A percentile compares a stretch with the other conserved stretches of the same genome.
phyloP scores from a whole-genome alignment of 2,113 vertebrate genomes.

The Hymenochirus boettgeri region DNA sequence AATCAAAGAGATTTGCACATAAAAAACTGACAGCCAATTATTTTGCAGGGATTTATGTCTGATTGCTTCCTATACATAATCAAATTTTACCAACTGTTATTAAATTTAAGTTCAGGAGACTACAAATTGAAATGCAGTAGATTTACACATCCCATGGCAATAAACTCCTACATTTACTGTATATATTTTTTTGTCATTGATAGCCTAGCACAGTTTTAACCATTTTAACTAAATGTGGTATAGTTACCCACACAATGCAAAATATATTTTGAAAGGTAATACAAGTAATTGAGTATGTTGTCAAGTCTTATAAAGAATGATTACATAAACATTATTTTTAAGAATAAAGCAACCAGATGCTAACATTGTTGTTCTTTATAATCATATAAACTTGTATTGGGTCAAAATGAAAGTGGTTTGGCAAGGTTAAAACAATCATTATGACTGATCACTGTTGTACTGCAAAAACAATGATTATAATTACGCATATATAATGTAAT shows the following conservation, averaged over 20 bases:
- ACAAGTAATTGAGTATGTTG: background rate
- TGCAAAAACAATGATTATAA: slow-evolving; percentile 40
- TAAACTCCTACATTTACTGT: too few relatives aligned
- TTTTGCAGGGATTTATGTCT: too few relatives aligned
- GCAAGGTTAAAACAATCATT: slow-evolving; percentile 40
- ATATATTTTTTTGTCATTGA: too few relatives aligned
- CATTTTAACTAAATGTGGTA: background rate
- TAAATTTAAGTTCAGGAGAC: too few relatives aligned
- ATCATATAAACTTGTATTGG: slow-evolving; percentile 36
- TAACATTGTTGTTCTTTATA: slow-evolving; percentile 32
- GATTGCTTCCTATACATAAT: too few relatives aligned
- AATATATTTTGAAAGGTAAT: background rate
- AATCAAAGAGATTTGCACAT: too few relatives aligned
- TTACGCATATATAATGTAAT: slow-evolving; percentile 43
- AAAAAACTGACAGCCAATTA: too few relatives aligned
- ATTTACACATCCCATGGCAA: too few relatives aligned
- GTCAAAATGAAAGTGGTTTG: slow-evolving; percentile 34
- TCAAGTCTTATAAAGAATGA: background rate
- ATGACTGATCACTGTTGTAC: slow-evolving; percentile 37
- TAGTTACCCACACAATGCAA: background rate
- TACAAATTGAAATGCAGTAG: too few relatives aligned
- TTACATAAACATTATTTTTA: background rate
- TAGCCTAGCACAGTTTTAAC: too few relatives aligned
- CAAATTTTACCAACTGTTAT: too few relatives aligned
- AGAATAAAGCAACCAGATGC: background rate